Base-by-base conservation (phyloP, 2,113 vertebrate genomes). In the Bufo gargarizans region DNA sequence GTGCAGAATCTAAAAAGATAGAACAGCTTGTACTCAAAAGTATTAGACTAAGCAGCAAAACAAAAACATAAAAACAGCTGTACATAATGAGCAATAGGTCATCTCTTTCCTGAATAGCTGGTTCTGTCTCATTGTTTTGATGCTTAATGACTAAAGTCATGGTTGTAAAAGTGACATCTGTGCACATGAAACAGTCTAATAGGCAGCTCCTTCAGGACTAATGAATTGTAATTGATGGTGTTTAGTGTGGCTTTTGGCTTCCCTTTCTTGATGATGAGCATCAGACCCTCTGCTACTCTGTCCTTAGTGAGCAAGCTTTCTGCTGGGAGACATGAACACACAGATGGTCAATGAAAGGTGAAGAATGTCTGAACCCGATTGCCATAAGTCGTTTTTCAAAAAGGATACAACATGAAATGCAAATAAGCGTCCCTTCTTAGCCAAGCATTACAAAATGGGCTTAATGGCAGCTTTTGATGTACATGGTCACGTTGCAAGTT, bases 321-420 rank as follows among this genome's bases (percentile, higher is more conserved):
- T 92, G 93, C 77, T 94, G 92, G 92, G 92, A 77, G 91, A 90
- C 92, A 92, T 92, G 92, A 93, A 91, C 91, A 92, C 96, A 93
- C 96, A 97, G 96, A 97, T 97, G 96, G 96, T 93, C 93, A 96
- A 96, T 96, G 97, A 96, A 95, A 95, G 95, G 94, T 94, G 94
- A 94, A 93, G 92, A 93, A 90, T 91, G 90, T 90, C 91, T 90
- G 71, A 92, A 92, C 90, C 93, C 91, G 69, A 90, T 90, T 88
- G 90, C 92, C 92, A 91, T 93, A 93, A 91, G 89, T 91, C 13
- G 93, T 92, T 94, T 94, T 94, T 94, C 92, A 94, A 90, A 90
- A 91, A 91, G 94, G 91, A 93, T 92, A 92, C 94, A 93, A 92
- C 94, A 89, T 91, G 93, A 95, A 95, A 96, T 93, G 92, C 91